Evolutionary conservation across 2,113 vertebrate genomes (phyloP).

Genomic region (Lepisosteus oculatus): DNA sequence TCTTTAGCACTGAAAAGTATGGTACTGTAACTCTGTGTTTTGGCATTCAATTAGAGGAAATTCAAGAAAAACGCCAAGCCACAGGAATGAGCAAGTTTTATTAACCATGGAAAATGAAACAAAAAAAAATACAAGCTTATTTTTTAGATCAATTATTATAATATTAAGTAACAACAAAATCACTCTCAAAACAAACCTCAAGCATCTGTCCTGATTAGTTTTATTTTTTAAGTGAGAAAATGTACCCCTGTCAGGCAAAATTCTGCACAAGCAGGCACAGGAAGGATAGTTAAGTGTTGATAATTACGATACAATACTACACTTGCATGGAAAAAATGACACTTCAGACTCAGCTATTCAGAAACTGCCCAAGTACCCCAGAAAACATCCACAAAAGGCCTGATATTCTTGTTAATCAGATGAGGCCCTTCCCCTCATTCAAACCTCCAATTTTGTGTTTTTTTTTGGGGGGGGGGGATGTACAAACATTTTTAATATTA

Average conservation of each 20-base stretch:
- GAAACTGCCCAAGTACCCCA: background rate
- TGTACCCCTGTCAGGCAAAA: background rate
- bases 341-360: background rate
- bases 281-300: background rate
- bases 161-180: too few species aligned
- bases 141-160: too few species aligned
- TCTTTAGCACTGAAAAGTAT: background rate
- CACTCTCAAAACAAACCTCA: too few species aligned
- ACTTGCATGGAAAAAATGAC: too few species aligned
- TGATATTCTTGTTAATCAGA: background rate
- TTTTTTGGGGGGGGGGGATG: background rate
- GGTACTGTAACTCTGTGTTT: conserved; percentile 41
- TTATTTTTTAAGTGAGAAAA: too few species aligned
- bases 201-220: too few species aligned
- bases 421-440: conserved; percentile 8
- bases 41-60: conserved; percentile 25
- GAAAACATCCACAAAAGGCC: background rate
- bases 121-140: conserved; percentile 17
- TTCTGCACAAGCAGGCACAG: background rate
- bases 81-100: conserved; percentile 39
- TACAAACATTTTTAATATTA: background rate
- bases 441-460: background rate
- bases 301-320: background rate
- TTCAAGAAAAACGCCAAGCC: conserved; percentile 36
- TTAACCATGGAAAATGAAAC: conserved; percentile 21